Conservation (phyloP, 1,140 invertebrate species). For the Melitaea cinxia region DNA sequence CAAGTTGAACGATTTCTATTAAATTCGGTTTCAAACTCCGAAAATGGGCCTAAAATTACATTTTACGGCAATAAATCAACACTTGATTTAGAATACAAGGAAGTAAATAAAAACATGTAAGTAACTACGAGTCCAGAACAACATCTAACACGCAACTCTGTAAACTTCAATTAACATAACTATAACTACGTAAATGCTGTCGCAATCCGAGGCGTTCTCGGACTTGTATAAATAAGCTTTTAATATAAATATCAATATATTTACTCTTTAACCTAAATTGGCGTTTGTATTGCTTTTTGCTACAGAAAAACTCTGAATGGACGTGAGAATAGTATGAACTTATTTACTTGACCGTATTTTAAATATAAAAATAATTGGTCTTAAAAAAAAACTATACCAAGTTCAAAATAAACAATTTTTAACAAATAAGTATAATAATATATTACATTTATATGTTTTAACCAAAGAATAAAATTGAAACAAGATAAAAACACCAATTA, state of each 20-base stretch:
- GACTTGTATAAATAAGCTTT: constrained; percentile 53
- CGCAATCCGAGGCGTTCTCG: constrained; percentile 42
- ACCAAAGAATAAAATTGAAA: constrained; percentile 5
- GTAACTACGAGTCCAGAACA: constrained; percentile 37
- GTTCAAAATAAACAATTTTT: not conserved
- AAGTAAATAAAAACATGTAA: constrained; percentile 31
- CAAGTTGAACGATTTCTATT: constrained; percentile 63
- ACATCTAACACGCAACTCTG: constrained; percentile 46
- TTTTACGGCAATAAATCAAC: constrained; percentile 68
- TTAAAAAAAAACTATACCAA: constrained; percentile 12
- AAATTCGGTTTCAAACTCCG: constrained; percentile 77
- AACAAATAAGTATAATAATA: too few relatives aligned
- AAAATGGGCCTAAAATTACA: constrained; percentile 74
- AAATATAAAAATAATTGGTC: constrained; percentile 20
- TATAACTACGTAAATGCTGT: constrained; percentile 41
- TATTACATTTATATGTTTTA: constrained; percentile 12
- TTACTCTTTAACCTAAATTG: constrained; percentile 70
- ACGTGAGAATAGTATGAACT: constrained; percentile 37
- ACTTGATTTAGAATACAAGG: constrained; percentile 51
- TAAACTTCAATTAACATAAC: constrained; percentile 43
- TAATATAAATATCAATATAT: constrained; percentile 39
- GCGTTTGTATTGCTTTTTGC: constrained; percentile 69
- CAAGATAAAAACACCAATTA: constrained; percentile 8
- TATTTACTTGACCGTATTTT: constrained; percentile 19
- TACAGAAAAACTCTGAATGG: constrained; percentile 43